Conservation (phyloP, 2,888 invertebrate genomes). For the Synergus itoensis region DNA sequence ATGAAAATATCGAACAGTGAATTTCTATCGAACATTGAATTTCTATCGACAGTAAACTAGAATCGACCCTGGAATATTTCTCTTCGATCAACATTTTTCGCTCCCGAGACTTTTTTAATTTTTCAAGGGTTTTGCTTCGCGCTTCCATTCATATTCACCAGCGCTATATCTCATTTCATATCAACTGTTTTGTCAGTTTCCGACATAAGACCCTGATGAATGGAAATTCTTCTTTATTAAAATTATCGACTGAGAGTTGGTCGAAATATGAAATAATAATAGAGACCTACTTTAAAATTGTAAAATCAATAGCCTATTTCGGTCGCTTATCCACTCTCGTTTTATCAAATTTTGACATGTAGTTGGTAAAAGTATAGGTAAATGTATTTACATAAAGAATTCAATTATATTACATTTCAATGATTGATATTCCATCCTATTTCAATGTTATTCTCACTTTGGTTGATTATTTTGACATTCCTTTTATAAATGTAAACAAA, state of each 20-base stretch:
- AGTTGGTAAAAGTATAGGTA: background rate
- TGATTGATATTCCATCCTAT: background rate
- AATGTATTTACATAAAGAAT: background rate
- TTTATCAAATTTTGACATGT: too few species aligned
- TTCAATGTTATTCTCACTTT: background rate
- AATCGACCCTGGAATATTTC: slow-evolving; percentile 69
- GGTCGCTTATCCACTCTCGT: too few species aligned
- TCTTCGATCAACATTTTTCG: slow-evolving; percentile 58
- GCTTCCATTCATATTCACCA: slow-evolving; percentile 69
- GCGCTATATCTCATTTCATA: slow-evolving; percentile 70
- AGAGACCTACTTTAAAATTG: background rate
- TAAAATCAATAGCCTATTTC: background rate
- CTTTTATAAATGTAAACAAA: background rate
- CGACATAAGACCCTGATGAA: slow-evolving; percentile 66
- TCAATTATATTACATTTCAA: background rate
- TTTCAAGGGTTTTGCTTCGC: slow-evolving; percentile 47
- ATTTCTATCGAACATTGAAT: slow-evolving; percentile 69
- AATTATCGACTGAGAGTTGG: slow-evolving; percentile 42
- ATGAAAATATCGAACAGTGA: slow-evolving; percentile 54
- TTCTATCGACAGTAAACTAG: slow-evolving; percentile 71
- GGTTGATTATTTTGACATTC: background rate
- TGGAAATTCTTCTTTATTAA: slow-evolving; percentile 72
- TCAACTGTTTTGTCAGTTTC: slow-evolving; percentile 77
- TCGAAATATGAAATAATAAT: background rate
- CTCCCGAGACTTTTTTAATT: slow-evolving; percentile 57